Conservation (phyloP, 2,797 vertebrate genomes). For the Coluber constrictor region DNA sequence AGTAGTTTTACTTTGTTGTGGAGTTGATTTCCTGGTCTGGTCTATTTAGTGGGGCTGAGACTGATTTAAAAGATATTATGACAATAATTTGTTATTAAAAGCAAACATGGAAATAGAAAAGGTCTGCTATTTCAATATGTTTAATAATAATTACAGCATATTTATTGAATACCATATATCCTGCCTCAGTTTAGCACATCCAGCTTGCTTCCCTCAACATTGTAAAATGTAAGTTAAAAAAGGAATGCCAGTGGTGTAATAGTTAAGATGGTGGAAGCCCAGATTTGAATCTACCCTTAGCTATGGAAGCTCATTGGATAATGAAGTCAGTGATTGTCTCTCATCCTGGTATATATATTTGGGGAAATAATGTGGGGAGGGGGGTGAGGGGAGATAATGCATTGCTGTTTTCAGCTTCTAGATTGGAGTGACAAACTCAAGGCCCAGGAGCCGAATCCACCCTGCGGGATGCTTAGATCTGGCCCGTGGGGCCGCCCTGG, state of each 20-base stretch:
- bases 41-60: neutral
- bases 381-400: too few relatives aligned
- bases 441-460: too few relatives aligned
- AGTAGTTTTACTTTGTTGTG: neutral
- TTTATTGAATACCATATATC: neutral
- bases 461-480: too few relatives aligned
- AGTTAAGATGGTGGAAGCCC: neutral
- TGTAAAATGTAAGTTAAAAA: neutral
- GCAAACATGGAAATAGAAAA: slow-evolving; percentile 18
- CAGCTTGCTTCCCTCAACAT: neutral
- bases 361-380: too few relatives aligned
- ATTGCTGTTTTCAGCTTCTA: too few relatives aligned
- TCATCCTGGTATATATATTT: neutral
- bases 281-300: neutral
- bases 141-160: slow-evolving; percentile 18
- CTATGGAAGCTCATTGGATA: neutral
- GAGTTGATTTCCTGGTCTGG: neutral
- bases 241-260: neutral
- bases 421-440: too few relatives aligned
- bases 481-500: too few relatives aligned
- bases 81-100: slow-evolving; percentile 16
- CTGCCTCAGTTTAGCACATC: neutral
- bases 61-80: neutral
- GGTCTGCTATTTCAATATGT: slow-evolving; percentile 15
- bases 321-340: neutral